These are phyloP conservation scores for Ditylenchus dipsaci DNA, from an alignment of 1,140 invertebrate genomes.

Conservation along the genomic window DNA sequence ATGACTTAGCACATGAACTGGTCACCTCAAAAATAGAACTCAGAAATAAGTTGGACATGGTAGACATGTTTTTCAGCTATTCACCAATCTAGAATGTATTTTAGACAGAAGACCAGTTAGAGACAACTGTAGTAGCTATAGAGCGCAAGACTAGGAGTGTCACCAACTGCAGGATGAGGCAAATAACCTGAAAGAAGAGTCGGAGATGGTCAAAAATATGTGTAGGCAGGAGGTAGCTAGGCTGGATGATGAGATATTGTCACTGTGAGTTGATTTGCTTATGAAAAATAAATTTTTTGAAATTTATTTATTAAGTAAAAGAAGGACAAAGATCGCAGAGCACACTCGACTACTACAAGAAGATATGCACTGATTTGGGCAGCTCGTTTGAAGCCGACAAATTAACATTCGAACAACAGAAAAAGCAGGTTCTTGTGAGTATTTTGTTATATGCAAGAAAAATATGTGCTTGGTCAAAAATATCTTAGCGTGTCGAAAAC, in stretches of 20 bases:
- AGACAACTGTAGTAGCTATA: conserved; percentile 74
- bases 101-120: conserved; percentile 71
- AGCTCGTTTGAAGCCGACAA: conserved; percentile 34
- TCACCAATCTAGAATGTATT: conserved; percentile 23
- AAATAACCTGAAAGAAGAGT: conserved; percentile 72
- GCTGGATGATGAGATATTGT: conserved; percentile 69
- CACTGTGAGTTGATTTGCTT: not conserved
- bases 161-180: conserved; percentile 78
- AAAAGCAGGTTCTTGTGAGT: conserved; percentile 14
- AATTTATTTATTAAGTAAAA: not conserved
- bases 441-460: conserved; percentile 4
- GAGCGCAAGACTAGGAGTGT: conserved; percentile 71
- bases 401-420: conserved; percentile 21
- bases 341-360: conserved; percentile 86
- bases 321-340: conserved; percentile 64
- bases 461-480: no score
- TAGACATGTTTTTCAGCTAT: conserved; percentile 38
- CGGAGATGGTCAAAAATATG: conserved; percentile 76
- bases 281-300: not conserved
- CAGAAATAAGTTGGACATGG: conserved; percentile 63
- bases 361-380: conserved; percentile 41
- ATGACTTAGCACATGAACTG: conserved; percentile 67
- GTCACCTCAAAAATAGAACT: conserved; percentile 65
- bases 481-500: no score
- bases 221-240: conserved; percentile 73